Conservation (phyloP, 2,113 vertebrate genomes). For the Pholis gunnellus region DNA sequence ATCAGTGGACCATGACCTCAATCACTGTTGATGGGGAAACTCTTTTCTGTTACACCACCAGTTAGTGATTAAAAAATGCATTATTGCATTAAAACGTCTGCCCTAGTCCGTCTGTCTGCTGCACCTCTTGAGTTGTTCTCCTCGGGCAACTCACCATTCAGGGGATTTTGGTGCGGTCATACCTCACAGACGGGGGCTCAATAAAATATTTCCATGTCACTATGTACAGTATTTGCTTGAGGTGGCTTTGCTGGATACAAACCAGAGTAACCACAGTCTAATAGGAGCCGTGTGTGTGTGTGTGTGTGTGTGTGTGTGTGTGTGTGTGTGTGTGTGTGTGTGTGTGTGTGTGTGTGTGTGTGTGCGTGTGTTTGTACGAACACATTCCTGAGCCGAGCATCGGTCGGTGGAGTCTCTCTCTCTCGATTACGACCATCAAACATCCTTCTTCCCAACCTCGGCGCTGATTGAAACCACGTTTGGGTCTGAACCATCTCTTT, state of each 20-base stretch:
- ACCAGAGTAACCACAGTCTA: conserved; percentile 75
- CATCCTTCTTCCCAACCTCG: conserved; percentile 64
- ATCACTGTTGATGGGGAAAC: neutral
- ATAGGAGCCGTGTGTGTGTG: conserved; percentile 76
- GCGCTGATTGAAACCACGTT: conserved; percentile 78
- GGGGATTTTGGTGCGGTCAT: conserved; percentile 34
- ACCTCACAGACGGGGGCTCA: conserved; percentile 37
- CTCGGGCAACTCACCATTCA: conserved; percentile 20
- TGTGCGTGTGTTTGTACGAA: conserved; percentile 59
- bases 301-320: conserved; percentile 34
- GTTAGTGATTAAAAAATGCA: conserved; percentile 1
- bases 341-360: conserved; percentile 50
- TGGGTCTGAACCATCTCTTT: conserved; percentile 42
- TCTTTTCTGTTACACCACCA: neutral
- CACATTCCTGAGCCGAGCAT: conserved; percentile 74
- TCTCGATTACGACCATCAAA: conserved; percentile 69
- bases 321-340: conserved; percentile 61
- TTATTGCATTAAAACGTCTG: neutral
- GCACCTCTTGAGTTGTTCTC: conserved; percentile 6
- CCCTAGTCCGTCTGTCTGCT: neutral
- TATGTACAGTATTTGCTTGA: conserved; percentile 62
- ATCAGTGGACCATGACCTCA: neutral
- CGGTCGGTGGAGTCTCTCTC: conserved; percentile 47
- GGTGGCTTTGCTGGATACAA: conserved; percentile 69
- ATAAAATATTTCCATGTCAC: conserved; percentile 64